Conservation (phyloP, 2,888 invertebrate genomes). For the Tetragonisca angustula region DNA sequence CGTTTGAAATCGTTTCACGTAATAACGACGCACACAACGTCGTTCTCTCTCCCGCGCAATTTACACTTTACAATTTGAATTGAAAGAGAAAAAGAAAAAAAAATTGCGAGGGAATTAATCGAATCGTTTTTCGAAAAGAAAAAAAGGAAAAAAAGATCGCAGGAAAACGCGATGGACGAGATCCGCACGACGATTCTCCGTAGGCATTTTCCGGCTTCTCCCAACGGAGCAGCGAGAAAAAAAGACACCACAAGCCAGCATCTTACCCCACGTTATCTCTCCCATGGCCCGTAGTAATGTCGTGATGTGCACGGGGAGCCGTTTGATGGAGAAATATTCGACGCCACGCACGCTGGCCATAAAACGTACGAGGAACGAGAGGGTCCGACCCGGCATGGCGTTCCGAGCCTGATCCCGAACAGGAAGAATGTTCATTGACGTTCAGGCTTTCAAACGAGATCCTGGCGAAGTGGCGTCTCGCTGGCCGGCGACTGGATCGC, state of each 20-base stretch:
- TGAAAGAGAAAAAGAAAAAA: not conserved
- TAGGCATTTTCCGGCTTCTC: constrained; percentile 12
- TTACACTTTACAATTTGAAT: not conserved
- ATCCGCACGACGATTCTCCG: constrained; percentile 16
- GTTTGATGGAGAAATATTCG: constrained; percentile 75
- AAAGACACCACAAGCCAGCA: constrained; percentile 18
- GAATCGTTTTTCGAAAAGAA: not conserved
- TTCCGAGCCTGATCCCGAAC: constrained; percentile 65
- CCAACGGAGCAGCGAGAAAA: not conserved
- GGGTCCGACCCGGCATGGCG: constrained; percentile 71
- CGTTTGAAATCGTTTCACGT: constrained; percentile 10
- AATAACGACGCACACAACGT: not conserved
- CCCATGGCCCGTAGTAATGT: constrained; percentile 60
- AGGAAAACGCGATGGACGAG: not conserved
- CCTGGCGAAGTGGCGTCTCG: constrained; percentile 57
- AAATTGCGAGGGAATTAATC: not conserved
- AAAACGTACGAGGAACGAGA: constrained; percentile 75
- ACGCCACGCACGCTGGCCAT: constrained; percentile 74
- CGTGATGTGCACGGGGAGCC: constrained; percentile 69
- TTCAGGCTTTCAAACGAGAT: constrained; percentile 56
- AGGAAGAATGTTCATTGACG: constrained; percentile 75
- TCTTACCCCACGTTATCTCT: constrained; percentile 60
- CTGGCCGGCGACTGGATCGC: constrained; percentile 61
- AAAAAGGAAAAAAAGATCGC: too few relatives aligned
- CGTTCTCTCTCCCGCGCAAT: not conserved